Conservation (phyloP, 2,113 vertebrate genomes). For the Corythaeola cristata region DNA sequence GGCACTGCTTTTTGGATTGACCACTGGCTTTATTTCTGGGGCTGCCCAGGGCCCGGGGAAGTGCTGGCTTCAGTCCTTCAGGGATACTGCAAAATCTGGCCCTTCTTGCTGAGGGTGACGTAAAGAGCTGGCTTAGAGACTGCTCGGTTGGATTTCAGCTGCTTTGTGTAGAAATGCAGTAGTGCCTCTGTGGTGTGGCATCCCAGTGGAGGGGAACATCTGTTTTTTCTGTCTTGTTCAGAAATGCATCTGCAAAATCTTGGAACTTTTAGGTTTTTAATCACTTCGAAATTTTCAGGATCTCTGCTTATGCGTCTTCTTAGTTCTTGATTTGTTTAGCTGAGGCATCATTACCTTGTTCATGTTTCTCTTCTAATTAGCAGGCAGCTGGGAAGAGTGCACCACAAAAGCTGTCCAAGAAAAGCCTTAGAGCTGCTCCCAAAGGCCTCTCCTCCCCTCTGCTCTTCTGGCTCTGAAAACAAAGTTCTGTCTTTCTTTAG, state of each 20-base stretch:
- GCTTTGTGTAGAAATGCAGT: background rate
- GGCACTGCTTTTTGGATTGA: background rate
- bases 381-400: background rate
- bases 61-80: background rate
- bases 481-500: background rate
- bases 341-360: background rate
- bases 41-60: background rate
- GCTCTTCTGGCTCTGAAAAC: background rate
- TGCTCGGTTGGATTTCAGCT: background rate
- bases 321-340: background rate
- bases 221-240: background rate
- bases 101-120: accelerated
- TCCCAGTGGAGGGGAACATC: background rate
- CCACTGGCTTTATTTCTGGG: background rate
- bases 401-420: background rate
- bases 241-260: background rate
- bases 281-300: background rate
- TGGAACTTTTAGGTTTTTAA: background rate
- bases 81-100: background rate
- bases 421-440: background rate
- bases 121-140: background rate
- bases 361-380: background rate
- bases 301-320: background rate
- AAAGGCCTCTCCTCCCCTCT: background rate
- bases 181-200: background rate